These are phyloP conservation scores for Xanthorhoe spadicearia DNA, from an alignment of 2,888 invertebrate species.

Conservation along the genomic window DNA sequence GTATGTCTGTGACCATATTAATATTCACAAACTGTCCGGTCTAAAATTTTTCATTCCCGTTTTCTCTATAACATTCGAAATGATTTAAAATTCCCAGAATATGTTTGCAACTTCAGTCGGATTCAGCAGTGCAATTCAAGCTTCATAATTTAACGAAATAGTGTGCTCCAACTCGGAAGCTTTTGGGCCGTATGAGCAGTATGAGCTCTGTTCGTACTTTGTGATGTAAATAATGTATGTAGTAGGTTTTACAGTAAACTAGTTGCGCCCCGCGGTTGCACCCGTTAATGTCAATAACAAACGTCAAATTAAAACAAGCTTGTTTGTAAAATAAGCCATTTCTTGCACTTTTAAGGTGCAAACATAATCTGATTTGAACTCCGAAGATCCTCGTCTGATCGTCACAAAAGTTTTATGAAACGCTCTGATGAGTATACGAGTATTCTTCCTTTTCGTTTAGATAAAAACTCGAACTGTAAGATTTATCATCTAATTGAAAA, in stretches of 20 bases:
- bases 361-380: no score
- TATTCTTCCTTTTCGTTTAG: no score
- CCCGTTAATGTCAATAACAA: no score
- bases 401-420: no score
- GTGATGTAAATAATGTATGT: not conserved
- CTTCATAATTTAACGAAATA: constrained; percentile 34
- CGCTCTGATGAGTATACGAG: no score
- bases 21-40: not conserved
- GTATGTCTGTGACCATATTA: not conserved
- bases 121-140: constrained; percentile 25
- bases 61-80: not conserved
- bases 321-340: no score
- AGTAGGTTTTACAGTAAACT: not conserved
- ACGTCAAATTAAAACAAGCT: no score
- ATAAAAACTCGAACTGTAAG: no score
- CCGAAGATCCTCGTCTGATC: no score
- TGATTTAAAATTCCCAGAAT: constrained; percentile 16
- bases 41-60: constrained; percentile 25
- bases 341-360: no score
- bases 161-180: constrained; percentile 29
- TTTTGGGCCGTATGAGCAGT: constrained; percentile 14
- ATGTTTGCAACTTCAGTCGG: constrained; percentile 22
- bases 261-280: no score
- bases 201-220: not conserved
- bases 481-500: no score